Evolutionary conservation across 2,888 invertebrate genomes (phyloP).

Genomic region (Abscondita cerata): DNA sequence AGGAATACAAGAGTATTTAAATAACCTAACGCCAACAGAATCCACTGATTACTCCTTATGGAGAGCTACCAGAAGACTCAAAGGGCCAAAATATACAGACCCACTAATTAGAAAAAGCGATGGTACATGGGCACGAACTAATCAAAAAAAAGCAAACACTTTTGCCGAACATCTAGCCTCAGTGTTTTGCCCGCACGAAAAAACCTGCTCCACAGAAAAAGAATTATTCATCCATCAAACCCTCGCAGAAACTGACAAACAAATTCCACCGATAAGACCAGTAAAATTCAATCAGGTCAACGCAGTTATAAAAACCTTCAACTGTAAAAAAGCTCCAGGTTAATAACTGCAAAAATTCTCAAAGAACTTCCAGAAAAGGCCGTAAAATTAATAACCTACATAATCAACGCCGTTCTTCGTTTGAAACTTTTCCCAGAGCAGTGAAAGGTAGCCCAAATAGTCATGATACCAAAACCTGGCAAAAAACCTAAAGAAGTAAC

Average conservation of each 20-base stretch:
- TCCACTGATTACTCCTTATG: too few species aligned
- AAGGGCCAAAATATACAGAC: background rate
- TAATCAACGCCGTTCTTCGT: background rate
- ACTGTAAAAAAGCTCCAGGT: background rate
- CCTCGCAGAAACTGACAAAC: background rate
- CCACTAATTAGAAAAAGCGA: background rate
- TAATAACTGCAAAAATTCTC: background rate
- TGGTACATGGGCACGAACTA: too few species aligned
- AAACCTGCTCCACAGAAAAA: too few species aligned
- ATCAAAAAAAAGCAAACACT: too few species aligned
- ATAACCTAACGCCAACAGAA: background rate
- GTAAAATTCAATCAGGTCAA: background rate
- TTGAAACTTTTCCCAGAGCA: background rate
- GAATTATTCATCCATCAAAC: too few species aligned
- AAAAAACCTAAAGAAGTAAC: background rate
- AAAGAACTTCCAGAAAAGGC: background rate
- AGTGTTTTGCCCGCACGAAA: background rate
- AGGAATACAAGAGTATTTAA: constrained; percentile 1
- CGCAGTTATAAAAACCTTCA: too few species aligned
- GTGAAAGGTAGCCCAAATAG: background rate
- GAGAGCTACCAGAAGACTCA: background rate
- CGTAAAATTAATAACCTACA: background rate
- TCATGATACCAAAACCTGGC: background rate
- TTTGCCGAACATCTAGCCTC: background rate
- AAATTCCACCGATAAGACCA: background rate